Evolutionary conservation across 2,888 invertebrate genomes (phyloP), one percentile per base, ranked within the genome.

Genomic region (Troides helena): DNA sequence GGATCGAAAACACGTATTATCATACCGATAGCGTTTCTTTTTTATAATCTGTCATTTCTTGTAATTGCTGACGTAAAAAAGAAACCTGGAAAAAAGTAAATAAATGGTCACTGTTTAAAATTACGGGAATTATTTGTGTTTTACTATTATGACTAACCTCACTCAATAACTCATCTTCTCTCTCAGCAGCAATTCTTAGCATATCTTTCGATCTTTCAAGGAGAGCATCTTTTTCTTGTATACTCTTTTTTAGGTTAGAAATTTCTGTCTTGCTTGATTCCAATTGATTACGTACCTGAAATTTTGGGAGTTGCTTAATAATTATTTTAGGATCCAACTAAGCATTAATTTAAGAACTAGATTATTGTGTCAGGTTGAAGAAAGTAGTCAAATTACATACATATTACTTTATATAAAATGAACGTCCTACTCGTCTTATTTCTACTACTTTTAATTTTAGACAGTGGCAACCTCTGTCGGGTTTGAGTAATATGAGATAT

Each of bases 161-260:
- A 84, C 93, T 92, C 2, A 94, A 82, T 30, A 95, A 82, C 62
- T 93, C 87, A 68, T 94, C 95, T 78, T 95, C 95, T 74, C 94
- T 93, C 57, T 93, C 89, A 0, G 94, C 94, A 0, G 95, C 95
- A 69, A 94, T 93, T 73, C 93, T 93, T 7, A 95, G 85, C 85
- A 95, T 91, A 75, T 93, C 92, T 77, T 95, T 95, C 0, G 95
- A 94, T 79, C 90, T 93, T 71, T 93, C 93, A 50, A 95, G 81
- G 21, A 95, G 85, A 56, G 93, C 85, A 67, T 94, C 94, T 73
- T 95, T 95, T 65, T 94, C 94, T 59, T 84, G 83, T 57, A 95
- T 86, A 69, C 92, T 94, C 25, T 91, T 86, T 75, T 90, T 94
- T 14, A 94, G 81, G 65, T 93, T 87, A 1, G 83, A 85, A 71